Conservation (phyloP, 64 coral and sea anemone species). For the Platygyra sinensis region DNA sequence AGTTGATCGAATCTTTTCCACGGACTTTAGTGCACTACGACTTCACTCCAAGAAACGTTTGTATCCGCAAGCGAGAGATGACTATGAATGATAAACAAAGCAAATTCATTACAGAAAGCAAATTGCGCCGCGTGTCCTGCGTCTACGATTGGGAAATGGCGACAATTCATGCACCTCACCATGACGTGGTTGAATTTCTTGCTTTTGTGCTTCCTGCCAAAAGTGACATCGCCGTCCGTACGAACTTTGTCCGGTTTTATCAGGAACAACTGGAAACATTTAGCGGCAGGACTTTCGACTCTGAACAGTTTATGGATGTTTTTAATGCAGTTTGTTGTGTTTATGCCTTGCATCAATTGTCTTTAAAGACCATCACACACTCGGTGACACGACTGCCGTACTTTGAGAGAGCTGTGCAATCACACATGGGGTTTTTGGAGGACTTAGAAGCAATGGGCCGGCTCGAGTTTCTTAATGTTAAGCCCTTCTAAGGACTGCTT, state of each 20-base stretch:
- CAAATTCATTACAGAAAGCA: not conserved
- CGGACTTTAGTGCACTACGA: conserved; percentile 27
- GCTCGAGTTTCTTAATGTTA: not conserved
- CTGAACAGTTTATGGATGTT: conserved; percentile 11
- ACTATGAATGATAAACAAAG: not conserved
- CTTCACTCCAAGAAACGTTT: conserved; percentile 42
- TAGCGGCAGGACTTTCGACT: conserved; percentile 18
- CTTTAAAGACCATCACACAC: conserved; percentile 28
- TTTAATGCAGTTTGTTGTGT: conserved; percentile 10
- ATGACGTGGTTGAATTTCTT: conserved; percentile 39
- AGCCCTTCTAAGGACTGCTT: not conserved
- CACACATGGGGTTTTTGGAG: conserved; percentile 41
- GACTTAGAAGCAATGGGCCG: not conserved
- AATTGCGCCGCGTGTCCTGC: not conserved
- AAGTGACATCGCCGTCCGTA: not conserved
- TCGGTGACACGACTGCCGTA: conserved; percentile 23
- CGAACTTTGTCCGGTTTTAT: conserved; percentile 18
- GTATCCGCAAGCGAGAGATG: conserved; percentile 8
- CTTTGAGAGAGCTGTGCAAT: conserved; percentile 21
- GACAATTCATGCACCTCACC: conserved; percentile 38
- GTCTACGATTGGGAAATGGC: conserved; percentile 45
- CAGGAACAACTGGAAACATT: conserved; percentile 24
- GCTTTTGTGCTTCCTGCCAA: conserved; percentile 24
- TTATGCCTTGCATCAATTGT: conserved; percentile 29
- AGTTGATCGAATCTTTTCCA: conserved; percentile 35